Conservation (phyloP, 23 tunicate species). For the Aplidium turbinatum region DNA sequence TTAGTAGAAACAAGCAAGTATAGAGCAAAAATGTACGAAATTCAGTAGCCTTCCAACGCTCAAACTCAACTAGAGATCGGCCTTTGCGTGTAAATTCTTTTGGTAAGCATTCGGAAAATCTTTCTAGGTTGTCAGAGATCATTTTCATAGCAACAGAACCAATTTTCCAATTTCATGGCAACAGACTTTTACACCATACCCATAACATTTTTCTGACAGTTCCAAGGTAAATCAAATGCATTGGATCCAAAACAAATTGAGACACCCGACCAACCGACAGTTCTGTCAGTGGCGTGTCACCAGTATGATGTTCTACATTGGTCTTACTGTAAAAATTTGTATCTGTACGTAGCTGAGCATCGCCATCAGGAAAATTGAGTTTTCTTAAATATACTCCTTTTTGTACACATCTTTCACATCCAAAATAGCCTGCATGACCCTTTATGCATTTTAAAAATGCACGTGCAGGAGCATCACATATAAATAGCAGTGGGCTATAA, state of each 20-base stretch:
- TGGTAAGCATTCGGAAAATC: conserved; percentile 13
- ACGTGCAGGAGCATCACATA: conserved; percentile 66
- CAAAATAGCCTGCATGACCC: conserved; percentile 43
- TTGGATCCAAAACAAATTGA: conserved; percentile 26
- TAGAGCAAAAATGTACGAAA: conserved; percentile 42
- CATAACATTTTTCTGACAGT: conserved; percentile 7
- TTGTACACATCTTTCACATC: conserved; percentile 48
- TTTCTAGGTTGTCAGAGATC: conserved; percentile 24
- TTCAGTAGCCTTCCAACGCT: conserved; percentile 60
- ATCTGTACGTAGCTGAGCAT: conserved; percentile 36
- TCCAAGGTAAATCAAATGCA: conserved; percentile 21
- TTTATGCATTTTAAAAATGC: conserved; percentile 42
- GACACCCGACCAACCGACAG: conserved; percentile 39
- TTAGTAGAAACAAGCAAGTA: conserved; percentile 26
- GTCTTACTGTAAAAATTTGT: conserved; percentile 12
- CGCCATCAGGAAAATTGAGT: conserved; percentile 27
- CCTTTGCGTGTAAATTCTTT: conserved; percentile 43
- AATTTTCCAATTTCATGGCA: neutral
- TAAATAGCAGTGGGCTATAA: no score
- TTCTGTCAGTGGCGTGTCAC: conserved; percentile 9
- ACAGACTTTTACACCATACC: conserved; percentile 12
- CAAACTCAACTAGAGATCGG: conserved; percentile 37
- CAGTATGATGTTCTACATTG: conserved; percentile 45
- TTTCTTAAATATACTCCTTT: conserved; percentile 31
- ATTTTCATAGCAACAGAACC: neutral